phyloP scores from a whole-genome alignment of 2,888 invertebrate genomes.

The Rhimphoctona megacephalus region DNA sequence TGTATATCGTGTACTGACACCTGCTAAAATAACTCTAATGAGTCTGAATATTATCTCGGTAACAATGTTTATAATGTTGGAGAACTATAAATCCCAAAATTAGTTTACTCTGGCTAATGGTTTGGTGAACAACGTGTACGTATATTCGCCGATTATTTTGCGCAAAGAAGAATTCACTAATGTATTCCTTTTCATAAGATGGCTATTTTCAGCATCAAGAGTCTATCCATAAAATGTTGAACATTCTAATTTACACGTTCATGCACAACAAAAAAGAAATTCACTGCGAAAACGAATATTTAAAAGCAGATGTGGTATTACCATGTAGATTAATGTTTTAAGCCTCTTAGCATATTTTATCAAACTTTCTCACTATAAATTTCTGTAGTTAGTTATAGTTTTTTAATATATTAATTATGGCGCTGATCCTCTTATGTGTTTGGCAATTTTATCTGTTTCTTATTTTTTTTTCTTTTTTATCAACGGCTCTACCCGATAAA shows the following conservation, averaged over 20 bases:
- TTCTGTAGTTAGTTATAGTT: constrained; percentile 74
- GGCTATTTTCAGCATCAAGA: not conserved
- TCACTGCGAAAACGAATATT: not conserved
- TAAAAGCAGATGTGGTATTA: constrained; percentile 1
- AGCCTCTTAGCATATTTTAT: constrained; percentile 80
- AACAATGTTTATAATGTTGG: constrained; percentile 12
- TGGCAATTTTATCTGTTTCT: constrained; percentile 75
- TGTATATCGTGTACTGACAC: not conserved
- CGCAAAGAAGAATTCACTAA: not conserved
- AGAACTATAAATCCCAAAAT: constrained; percentile 35
- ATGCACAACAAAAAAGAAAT: not conserved
- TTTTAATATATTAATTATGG: constrained; percentile 81
- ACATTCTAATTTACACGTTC: not conserved
- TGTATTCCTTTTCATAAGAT: not conserved
- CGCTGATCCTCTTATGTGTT: constrained; percentile 80
- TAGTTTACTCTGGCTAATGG: constrained; percentile 9
- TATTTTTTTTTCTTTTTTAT: not conserved
- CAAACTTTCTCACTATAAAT: constrained; percentile 77
- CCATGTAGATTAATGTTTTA: constrained; percentile 68
- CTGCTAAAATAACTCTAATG: constrained; percentile 39
- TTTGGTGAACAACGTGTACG: not conserved
- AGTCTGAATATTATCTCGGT: constrained; percentile 23
- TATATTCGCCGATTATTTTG: not conserved
- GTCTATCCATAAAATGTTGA: not conserved
- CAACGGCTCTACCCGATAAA: constrained; percentile 36